phyloP scores from a whole-genome alignment of 2,113 vertebrate genomes.

The Microcebus murinus region DNA sequence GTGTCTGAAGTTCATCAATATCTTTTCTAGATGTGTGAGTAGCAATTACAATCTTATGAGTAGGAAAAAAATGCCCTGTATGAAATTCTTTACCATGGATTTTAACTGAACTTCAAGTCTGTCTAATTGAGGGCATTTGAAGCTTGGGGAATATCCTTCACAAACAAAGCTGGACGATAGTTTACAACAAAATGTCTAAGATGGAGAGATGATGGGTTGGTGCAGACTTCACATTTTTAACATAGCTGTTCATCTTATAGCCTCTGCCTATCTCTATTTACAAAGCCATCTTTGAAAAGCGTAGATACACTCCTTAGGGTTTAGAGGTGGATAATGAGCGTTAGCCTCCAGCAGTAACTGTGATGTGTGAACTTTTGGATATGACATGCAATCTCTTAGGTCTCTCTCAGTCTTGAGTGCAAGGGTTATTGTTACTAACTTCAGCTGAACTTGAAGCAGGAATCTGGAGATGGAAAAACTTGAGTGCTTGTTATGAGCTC shows the following conservation, averaged over 20 bases:
- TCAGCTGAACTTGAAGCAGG: background rate
- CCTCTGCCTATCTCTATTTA: background rate
- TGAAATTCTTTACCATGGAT: background rate
- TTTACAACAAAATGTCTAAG: background rate
- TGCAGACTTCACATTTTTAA: background rate
- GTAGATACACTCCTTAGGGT: background rate
- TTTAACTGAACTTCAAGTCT: background rate
- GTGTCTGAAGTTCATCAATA: background rate
- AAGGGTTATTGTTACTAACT: background rate
- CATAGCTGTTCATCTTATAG: background rate
- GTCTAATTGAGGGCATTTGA: background rate
- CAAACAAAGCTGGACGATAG: background rate
- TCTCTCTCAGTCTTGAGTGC: background rate
- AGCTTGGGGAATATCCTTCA: background rate
- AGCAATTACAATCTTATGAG: background rate
- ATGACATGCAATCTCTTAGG: background rate
- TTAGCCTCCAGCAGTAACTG: background rate
- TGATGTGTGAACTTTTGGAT: background rate
- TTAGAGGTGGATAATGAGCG: background rate
- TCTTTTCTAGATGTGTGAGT: background rate
- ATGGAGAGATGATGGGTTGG: background rate
- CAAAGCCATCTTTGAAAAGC: background rate
- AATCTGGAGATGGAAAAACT: background rate
- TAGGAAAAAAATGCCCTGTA: background rate
- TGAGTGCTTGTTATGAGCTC: background rate